Conservation (phyloP, 2,797 vertebrate genomes). For the Chelonia mydas region DNA sequence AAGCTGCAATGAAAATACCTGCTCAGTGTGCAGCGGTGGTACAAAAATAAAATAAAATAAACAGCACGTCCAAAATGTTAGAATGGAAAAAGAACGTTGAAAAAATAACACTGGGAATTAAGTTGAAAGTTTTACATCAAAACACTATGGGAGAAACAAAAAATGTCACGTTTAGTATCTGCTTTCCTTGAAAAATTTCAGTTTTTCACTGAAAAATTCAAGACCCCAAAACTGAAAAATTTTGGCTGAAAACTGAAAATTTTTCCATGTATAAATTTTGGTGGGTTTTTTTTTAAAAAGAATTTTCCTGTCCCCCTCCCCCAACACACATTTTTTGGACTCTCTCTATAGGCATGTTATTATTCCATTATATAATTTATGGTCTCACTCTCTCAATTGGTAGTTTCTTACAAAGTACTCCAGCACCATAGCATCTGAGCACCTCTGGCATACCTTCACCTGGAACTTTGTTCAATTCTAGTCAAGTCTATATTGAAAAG, state of each 20-base stretch:
- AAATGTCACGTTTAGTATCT: background rate
- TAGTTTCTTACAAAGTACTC: background rate
- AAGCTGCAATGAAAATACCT: background rate
- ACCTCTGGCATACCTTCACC: background rate
- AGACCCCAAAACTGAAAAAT: background rate
- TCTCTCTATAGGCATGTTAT: background rate
- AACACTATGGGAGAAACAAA: background rate
- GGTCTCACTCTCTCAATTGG: background rate
- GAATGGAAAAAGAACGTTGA: background rate
- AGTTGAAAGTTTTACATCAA: background rate
- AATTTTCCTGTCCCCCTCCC: background rate
- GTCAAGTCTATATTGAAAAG: background rate
- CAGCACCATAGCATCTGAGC: background rate
- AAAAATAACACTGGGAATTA: background rate
- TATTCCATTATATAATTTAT: background rate
- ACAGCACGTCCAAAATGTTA: background rate
- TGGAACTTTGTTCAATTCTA: slow-evolving; percentile 5
- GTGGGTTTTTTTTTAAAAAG: background rate
- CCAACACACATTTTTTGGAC: background rate
- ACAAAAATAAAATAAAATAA: background rate
- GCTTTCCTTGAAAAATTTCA: background rate
- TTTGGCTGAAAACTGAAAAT: background rate
- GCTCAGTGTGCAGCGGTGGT: background rate
- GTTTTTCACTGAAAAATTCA: background rate
- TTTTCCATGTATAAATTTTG: background rate